Conservation (phyloP, 2,113 vertebrate species). For the Nothocercus nigrocapillus region DNA sequence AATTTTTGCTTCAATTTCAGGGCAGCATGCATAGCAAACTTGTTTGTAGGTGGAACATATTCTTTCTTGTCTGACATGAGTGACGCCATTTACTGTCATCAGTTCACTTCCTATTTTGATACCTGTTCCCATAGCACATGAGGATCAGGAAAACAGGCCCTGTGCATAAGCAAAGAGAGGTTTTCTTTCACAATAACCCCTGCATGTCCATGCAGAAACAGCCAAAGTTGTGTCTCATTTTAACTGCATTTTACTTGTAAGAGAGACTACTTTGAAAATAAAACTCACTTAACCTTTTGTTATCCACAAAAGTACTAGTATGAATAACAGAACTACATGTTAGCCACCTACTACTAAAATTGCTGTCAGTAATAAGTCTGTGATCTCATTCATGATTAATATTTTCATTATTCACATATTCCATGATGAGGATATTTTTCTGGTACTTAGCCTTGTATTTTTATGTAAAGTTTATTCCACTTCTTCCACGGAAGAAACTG, state of each 20-base stretch:
- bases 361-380: background rate
- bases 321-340: too few species aligned
- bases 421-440: background rate
- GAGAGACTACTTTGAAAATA: background rate
- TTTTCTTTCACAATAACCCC: background rate
- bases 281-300: background rate
- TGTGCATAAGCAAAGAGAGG: background rate
- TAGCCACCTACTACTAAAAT: background rate
- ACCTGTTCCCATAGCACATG: background rate
- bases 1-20: background rate
- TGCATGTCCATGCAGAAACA: background rate
- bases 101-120: background rate
- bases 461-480: background rate
- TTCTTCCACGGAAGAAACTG: background rate
- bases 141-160: background rate
- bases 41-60: background rate
- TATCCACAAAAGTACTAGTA: too few species aligned
- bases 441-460: background rate
- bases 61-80: background rate
- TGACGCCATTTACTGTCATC: background rate
- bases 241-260: background rate
- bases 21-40: background rate
- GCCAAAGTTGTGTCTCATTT: background rate
- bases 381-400: background rate
- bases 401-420: background rate